Evolutionary conservation across 92 coral and sea anemone genomes (phyloP).

Genomic region (Porites cylindrica): DNA sequence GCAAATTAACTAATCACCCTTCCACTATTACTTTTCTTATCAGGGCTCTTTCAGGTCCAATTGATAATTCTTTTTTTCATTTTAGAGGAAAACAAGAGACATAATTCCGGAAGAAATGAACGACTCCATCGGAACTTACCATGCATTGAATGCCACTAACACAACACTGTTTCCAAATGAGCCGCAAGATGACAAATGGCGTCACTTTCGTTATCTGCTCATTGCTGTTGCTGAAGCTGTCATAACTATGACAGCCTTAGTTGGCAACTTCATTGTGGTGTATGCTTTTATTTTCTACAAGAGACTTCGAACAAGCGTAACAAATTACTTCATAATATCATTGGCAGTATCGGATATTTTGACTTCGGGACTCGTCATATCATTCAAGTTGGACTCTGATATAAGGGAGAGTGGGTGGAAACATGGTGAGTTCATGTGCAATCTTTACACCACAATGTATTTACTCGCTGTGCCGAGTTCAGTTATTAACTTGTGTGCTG

Average conservation of each 20-base stretch:
- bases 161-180: background rate
- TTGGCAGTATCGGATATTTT: slow-evolving; percentile 81
- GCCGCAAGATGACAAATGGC: background rate
- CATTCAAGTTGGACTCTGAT: slow-evolving; percentile 63
- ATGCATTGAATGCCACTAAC: background rate
- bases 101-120: background rate
- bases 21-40: no score
- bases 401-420: slow-evolving; percentile 49
- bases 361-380: slow-evolving; percentile 70
- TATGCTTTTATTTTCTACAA: slow-evolving; percentile 75
- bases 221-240: slow-evolving; percentile 34
- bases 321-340: slow-evolving; percentile 84
- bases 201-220: slow-evolving; percentile 20
- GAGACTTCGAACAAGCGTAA: slow-evolving; percentile 75
- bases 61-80: background rate
- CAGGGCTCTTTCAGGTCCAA: background rate
- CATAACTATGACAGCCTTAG: slow-evolving; percentile 65
- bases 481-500: slow-evolving; percentile 85
- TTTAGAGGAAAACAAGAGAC: background rate
- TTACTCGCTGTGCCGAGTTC: slow-evolving; percentile 84
- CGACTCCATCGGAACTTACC: background rate
- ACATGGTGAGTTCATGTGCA: slow-evolving; percentile 77
- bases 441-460: slow-evolving; percentile 76
- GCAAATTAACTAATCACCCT: no score
- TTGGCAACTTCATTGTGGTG: slow-evolving; percentile 75